Percentiles rank a stretch among this genome's conserved stretches.
These are phyloP conservation scores for Plecturocebus donacophilus DNA, from an alignment of 2,113 vertebrate genomes.

Conservation along the genomic window DNA sequence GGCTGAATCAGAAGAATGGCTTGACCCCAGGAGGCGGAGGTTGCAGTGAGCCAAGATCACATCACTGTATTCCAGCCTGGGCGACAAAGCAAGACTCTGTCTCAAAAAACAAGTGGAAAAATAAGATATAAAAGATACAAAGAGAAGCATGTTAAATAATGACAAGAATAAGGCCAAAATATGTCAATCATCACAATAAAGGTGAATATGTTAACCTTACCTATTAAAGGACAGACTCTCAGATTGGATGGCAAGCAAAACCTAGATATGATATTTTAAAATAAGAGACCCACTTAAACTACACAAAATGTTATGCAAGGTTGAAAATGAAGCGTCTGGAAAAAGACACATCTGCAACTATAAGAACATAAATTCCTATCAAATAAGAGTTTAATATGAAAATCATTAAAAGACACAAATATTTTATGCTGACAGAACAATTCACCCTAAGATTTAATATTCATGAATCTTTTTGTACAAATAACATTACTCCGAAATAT, in stretches of 20 bases:
- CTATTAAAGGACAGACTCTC: neutral
- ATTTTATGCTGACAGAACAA: constrained; percentile 13
- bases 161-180: neutral
- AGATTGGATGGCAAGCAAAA: neutral
- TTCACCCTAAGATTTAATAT: neutral
- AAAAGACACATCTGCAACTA: neutral
- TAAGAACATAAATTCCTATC: neutral
- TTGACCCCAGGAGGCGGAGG: too few species aligned
- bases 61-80: too few species aligned
- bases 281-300: neutral
- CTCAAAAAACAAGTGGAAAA: neutral
- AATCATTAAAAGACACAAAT: neutral
- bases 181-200: constrained; percentile 18
- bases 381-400: constrained; percentile 33
- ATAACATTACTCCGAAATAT: neutral
- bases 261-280: neutral
- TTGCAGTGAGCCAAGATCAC: too few species aligned
- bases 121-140: constrained; percentile 4
- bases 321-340: constrained; percentile 18
- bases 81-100: too few species aligned
- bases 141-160: neutral
- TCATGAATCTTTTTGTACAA: neutral
- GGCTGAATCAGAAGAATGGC: too few species aligned
- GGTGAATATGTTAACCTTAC: neutral
- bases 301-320: neutral